These are phyloP conservation scores for Melanotaenia pygmaea DNA, from an alignment of 2,797 vertebrate species.

Conservation along the genomic window DNA sequence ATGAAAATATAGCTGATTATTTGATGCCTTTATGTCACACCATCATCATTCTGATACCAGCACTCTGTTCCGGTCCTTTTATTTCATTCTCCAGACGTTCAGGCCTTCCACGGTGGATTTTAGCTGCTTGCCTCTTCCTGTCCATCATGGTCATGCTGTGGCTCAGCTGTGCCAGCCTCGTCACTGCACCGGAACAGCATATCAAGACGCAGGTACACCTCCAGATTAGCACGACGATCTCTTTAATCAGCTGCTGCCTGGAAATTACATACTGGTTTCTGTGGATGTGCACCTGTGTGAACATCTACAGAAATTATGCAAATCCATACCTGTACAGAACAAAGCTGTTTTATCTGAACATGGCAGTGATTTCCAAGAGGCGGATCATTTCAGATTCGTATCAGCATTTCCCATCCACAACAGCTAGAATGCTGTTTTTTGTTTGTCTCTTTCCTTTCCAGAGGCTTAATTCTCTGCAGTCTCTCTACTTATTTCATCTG, in stretches of 20 bases:
- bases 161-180: conserved; percentile 95
- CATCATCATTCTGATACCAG: background rate
- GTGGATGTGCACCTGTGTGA: background rate
- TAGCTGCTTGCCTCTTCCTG: conserved; percentile 94
- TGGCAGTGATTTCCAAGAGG: background rate
- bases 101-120: conserved; percentile 94
- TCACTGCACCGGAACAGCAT: conserved; percentile 93
- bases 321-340: background rate
- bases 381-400: conserved; percentile 4
- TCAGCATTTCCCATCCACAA: conserved; percentile 2
- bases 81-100: conserved; percentile 85
- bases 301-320: background rate
- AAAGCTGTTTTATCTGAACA: background rate
- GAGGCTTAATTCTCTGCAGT: background rate
- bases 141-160: conserved; percentile 97
- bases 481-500: background rate
- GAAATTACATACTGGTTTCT: background rate
- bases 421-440: background rate
- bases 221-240: background rate
- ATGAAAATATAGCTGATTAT: background rate
- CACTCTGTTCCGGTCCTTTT: background rate
- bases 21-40: background rate
- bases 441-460: background rate
- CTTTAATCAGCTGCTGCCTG: background rate
- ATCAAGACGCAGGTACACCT: conserved; percentile 90